Base-by-base conservation (phyloP, 2,113 vertebrate genomes). In the Pelecanoides urinatrix region DNA sequence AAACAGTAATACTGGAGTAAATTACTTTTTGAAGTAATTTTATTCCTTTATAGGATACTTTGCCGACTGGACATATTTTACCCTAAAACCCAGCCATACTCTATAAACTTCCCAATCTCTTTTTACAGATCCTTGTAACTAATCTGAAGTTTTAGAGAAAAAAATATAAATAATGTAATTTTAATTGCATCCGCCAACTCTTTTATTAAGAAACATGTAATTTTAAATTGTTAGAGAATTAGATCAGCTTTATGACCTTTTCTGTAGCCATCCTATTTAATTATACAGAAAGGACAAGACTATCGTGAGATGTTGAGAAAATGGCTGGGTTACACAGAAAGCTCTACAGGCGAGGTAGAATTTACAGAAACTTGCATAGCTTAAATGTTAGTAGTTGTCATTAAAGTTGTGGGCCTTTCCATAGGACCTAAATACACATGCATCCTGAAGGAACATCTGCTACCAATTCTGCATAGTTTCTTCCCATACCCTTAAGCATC, bases 361-460 rank as follows among this genome's bases (percentile, higher is more conserved):
- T 66, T 70, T 49, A 42, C 11, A 11, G 68, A 81, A 83, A 67
- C 10, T 34, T 42, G 9, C 5, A 4, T 34, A 9, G 4, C 26
- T 61, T 67, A 18, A 38, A 59, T 5, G 4, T 14, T 13, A 63
- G 32, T 17, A n/a, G 45, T 36, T 71, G 17, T 77, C 44, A 27
- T 67, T 88, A 89, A 82, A 91, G 34, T 34, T 61, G 13, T 53
- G n/a, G 67, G 67, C 7, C 22, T 58, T 93, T 77, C 72, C 19
- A 16, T 22, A 56, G 44, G 13, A 62, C 36, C 36, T 89, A 72
- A 92, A 81, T 13, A 26, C 68, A 81, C 38, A 13, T 5, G 16
- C 59, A 70, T 44, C 36, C 55, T 77, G 79, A 71, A 84, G 65
- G 62, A 94, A 78, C 82, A 91, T 91, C 86, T 96, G 88, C 86